Percentiles rank a stretch among this genome's conserved stretches.
Conservation (phyloP, 2,113 vertebrate species). For the Aegotheles bennettii region DNA sequence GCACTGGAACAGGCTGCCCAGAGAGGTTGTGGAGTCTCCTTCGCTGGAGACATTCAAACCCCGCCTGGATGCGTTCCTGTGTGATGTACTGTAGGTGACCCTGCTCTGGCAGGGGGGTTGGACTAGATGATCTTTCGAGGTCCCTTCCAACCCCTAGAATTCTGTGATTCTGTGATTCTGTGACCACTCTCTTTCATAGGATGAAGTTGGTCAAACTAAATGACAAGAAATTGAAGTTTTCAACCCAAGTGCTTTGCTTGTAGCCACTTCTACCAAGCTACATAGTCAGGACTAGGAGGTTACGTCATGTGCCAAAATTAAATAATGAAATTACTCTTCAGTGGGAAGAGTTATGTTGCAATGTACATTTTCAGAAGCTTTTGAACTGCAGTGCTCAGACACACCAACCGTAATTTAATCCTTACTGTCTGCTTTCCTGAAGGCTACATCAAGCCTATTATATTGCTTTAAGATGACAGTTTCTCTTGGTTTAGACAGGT, state of each 20-base stretch:
- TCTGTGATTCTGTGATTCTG: too few relatives aligned
- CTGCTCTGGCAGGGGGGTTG: too few relatives aligned
- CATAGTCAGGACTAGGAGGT: neutral
- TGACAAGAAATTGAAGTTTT: neutral
- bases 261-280: neutral
- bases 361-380: neutral
- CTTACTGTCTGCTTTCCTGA: neutral
- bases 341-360: neutral
- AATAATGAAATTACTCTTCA: neutral
- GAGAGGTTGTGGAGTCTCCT: too few relatives aligned
- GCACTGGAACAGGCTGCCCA: too few relatives aligned
- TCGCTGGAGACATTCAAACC: too few relatives aligned
- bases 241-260: neutral
- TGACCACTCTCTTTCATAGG: neutral
- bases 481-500: neutral
- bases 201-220: neutral
- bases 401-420: neutral
- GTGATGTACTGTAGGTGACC: too few relatives aligned
- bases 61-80: too few relatives aligned
- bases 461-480: neutral
- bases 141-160: too few relatives aligned
- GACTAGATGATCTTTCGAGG: too few relatives aligned
- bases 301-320: neutral
- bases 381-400: neutral
- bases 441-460: neutral